Conservation (phyloP, 1,140 invertebrate genomes). For the Steinernema khuongi region DNA sequence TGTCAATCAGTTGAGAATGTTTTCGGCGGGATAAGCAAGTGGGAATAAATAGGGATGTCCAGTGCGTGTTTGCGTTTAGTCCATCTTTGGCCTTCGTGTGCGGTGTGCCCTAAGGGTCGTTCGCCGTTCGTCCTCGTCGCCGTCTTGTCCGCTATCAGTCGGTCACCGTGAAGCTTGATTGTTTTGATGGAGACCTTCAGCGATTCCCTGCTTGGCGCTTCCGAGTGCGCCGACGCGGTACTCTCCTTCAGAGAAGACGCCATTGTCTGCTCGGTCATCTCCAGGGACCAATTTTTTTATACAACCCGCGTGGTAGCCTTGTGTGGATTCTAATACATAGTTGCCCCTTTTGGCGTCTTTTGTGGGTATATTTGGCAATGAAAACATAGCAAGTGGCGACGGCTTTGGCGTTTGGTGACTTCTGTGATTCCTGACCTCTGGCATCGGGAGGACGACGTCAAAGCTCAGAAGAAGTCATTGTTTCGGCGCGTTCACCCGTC, state of each 20-base stretch:
- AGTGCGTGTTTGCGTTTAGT: background rate
- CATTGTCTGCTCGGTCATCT: constrained; percentile 5
- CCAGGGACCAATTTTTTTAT: background rate
- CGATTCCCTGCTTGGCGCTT: background rate
- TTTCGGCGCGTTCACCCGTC: too few species aligned
- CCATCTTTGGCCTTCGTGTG: background rate
- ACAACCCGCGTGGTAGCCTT: background rate
- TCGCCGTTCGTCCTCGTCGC: background rate
- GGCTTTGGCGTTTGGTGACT: background rate
- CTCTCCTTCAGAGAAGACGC: background rate
- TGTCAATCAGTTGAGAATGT: background rate
- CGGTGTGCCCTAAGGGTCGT: background rate
- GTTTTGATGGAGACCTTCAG: background rate
- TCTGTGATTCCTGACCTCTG: too few species aligned
- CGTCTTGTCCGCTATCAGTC: background rate
- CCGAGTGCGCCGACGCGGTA: background rate
- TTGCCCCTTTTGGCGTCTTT: constrained; percentile 1
- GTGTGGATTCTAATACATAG: constrained; percentile 3
- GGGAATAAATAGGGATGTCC: background rate
- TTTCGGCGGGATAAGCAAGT: background rate
- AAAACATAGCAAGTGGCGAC: background rate
- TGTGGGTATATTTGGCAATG: background rate
- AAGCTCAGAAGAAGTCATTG: too few species aligned
- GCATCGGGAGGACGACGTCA: too few species aligned
- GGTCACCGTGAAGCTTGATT: constrained; percentile 3